Percentiles rank a stretch among this genome's conserved stretches.
Conservation (phyloP, 2,113 vertebrate genomes). For the Felis chaus region DNA sequence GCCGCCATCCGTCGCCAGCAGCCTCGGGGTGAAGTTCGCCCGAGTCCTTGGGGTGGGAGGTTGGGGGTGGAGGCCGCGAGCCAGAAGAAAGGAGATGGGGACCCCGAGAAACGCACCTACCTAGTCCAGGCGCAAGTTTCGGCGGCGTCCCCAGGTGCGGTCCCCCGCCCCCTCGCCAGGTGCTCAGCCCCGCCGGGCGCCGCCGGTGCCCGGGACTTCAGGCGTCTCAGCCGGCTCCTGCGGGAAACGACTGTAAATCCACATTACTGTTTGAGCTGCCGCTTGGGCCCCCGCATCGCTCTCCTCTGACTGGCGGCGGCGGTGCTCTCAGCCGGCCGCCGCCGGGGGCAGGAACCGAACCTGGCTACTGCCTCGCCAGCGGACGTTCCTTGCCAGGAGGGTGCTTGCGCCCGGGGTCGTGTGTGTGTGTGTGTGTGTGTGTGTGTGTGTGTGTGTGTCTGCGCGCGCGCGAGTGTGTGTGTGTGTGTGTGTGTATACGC, state of each 20-base stretch:
- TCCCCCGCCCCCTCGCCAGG: constrained; percentile 62
- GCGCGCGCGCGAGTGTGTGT: neutral
- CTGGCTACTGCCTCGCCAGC: constrained; percentile 16
- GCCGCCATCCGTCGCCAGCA: neutral
- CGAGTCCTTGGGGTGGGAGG: constrained; percentile 50
- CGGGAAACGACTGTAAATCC: constrained; percentile 75
- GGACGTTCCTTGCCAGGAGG: constrained; percentile 31
- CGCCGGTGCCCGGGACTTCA: constrained; percentile 38
- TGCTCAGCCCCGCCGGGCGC: constrained; percentile 61
- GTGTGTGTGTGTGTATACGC: constrained; percentile 3
- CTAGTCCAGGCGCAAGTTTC: constrained; percentile 74
- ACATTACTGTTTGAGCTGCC: constrained; percentile 71
- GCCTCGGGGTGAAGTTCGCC: constrained; percentile 63
- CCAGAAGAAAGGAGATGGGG: neutral
- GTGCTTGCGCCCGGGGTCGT: neutral
- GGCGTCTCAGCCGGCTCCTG: constrained; percentile 56
- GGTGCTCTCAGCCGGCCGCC: constrained; percentile 16
- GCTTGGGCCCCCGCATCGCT: constrained; percentile 58
- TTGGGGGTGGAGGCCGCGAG: neutral
- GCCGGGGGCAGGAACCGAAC: constrained; percentile 62
- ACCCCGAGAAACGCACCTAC: constrained; percentile 67
- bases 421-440: neutral
- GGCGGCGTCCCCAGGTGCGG: constrained; percentile 62
- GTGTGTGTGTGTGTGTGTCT: neutral
- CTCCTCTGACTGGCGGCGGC: constrained; percentile 22